Conservation (phyloP, 1,140 invertebrate species). For the Andrena cerasifolii region DNA sequence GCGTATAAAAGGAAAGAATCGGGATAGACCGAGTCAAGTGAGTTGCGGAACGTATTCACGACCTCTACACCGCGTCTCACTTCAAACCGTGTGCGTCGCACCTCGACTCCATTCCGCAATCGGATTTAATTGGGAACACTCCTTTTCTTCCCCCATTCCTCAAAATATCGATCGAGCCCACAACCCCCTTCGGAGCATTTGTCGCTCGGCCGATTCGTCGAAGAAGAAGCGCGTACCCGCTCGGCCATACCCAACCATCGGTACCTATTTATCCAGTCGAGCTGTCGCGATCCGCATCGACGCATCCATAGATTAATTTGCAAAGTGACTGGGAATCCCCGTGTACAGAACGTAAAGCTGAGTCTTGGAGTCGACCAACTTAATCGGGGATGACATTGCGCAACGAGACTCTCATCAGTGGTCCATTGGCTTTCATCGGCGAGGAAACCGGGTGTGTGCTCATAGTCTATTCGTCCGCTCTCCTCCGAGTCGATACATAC, state of each 20-base stretch:
- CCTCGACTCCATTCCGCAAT: slow-evolving; percentile 3
- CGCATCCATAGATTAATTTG: slow-evolving; percentile 1
- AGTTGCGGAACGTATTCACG: slow-evolving; percentile 77
- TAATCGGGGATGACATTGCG: slow-evolving; percentile 65
- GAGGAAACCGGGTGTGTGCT: slow-evolving; percentile 59
- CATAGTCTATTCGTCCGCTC: not conserved
- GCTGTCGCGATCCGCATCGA: not conserved
- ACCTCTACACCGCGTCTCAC: slow-evolving; percentile 77
- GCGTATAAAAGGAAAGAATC: slow-evolving; percentile 77
- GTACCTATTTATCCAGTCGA: not conserved
- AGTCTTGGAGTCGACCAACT: slow-evolving; percentile 33
- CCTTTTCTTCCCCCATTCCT: not conserved
- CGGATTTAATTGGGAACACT: not conserved
- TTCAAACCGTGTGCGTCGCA: slow-evolving; percentile 68
- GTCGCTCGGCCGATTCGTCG: not conserved
- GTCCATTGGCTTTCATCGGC: slow-evolving; percentile 76
- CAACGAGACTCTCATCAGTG: slow-evolving; percentile 73
- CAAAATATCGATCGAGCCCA: not conserved
- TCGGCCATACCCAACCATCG: not conserved
- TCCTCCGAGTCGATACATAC: not conserved
- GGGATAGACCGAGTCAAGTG: slow-evolving; percentile 72
- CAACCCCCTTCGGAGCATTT: not conserved
- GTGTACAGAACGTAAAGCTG: slow-evolving; percentile 14
- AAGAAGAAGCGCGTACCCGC: no score
- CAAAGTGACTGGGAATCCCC: not conserved